These are phyloP conservation scores for Polydrusus pterygomalis DNA, from an alignment of 2,888 invertebrate species.

Conservation along the genomic window DNA sequence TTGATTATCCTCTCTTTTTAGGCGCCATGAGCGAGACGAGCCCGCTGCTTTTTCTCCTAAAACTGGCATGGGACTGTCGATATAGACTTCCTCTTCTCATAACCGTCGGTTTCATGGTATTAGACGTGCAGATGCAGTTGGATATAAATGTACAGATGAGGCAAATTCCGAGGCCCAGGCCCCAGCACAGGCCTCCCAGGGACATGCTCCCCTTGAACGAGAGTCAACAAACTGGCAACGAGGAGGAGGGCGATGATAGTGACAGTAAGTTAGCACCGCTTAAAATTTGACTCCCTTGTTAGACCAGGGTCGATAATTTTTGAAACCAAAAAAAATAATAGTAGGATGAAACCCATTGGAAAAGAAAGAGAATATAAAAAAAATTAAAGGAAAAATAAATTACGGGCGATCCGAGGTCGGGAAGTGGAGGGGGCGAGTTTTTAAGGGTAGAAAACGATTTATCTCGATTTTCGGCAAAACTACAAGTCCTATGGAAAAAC, in stretches of 20 bases:
- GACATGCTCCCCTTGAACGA: slow-evolving; percentile 39
- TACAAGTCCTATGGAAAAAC: no score
- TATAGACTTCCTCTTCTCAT: slow-evolving; percentile 80
- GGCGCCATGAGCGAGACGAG: slow-evolving; percentile 44
- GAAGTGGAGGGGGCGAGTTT: no score
- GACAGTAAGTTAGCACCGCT: slow-evolving; percentile 56
- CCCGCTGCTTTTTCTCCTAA: slow-evolving; percentile 79
- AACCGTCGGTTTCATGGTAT: slow-evolving; percentile 78
- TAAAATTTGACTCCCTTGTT: no score
- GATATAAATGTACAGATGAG: slow-evolving; percentile 78
- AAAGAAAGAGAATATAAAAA: no score
- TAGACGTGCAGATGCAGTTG: slow-evolving; percentile 80
- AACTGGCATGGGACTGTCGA: slow-evolving; percentile 82
- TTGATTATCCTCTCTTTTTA: neutral
- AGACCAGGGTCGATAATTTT: no score
- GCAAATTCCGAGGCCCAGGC: slow-evolving; percentile 60
- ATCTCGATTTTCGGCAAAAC: no score
- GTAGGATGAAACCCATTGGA: no score
- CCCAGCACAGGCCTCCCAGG: slow-evolving; percentile 35
- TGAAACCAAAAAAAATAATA: no score
- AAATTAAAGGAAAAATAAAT: no score
- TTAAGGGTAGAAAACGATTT: no score
- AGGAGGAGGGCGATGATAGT: slow-evolving; percentile 47
- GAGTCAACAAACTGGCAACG: slow-evolving; percentile 16
- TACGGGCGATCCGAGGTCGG: no score